Percentiles rank a stretch among this genome's conserved stretches.
phyloP scores from a whole-genome alignment of 2,113 vertebrate species.

The Labrus mixtus region DNA sequence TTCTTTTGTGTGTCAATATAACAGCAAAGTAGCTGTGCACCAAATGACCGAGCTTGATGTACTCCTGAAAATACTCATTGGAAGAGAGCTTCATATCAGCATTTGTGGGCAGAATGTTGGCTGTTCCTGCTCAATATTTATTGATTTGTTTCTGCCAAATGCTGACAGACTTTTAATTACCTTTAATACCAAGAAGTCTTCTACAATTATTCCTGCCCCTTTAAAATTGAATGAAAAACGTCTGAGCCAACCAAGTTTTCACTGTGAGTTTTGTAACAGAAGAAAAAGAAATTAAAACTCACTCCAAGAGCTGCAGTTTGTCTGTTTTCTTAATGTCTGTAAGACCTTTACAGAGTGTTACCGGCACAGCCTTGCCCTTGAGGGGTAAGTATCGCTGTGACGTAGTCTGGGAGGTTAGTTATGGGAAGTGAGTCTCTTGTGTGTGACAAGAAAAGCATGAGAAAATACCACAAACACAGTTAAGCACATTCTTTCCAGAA shows the following conservation, averaged over 20 bases:
- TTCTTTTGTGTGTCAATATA: conserved; percentile 17
- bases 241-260: too few relatives aligned
- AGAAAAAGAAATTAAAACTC: neutral
- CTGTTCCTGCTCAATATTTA: too few relatives aligned
- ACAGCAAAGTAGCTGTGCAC: neutral
- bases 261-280: neutral
- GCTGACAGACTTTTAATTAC: too few relatives aligned
- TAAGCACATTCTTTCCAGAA: neutral
- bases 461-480: neutral
- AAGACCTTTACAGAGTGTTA: too few relatives aligned
- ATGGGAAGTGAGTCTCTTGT: neutral
- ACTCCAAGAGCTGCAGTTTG: neutral
- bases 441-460: neutral
- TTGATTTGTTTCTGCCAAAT: too few relatives aligned
- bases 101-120: conserved; percentile 17
- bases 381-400: neutral
- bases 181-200: too few relatives aligned
- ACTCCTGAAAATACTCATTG: conserved; percentile 9
- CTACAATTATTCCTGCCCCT: too few relatives aligned
- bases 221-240: neutral
- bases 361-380: neutral
- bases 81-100: conserved; percentile 38
- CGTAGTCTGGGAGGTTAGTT: neutral
- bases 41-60: too few relatives aligned
- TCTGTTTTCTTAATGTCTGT: neutral